Conservation (phyloP, 1,140 invertebrate genomes). For the Scylla paramamosain region DNA sequence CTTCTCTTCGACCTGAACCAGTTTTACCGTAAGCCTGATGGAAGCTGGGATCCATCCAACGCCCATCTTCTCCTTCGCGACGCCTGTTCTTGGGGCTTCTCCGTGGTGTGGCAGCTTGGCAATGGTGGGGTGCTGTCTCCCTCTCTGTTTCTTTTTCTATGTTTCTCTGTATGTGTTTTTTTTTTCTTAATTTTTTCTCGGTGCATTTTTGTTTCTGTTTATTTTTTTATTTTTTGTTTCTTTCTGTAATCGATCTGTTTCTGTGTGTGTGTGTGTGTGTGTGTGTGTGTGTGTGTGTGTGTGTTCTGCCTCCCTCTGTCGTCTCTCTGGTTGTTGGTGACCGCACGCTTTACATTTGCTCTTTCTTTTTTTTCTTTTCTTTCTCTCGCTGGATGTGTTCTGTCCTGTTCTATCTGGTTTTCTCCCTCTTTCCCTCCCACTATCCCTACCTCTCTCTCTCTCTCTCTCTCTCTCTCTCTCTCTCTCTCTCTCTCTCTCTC, state of each 20-base stretch:
- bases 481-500: neutral
- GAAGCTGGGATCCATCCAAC: neutral
- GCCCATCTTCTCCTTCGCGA: conserved; percentile 40
- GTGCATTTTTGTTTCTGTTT: neutral
- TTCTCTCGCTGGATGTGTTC: too few relatives aligned
- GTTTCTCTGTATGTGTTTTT: neutral
- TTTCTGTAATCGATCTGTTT: neutral
- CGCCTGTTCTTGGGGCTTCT: conserved; percentile 1
- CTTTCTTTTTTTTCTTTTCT: too few relatives aligned
- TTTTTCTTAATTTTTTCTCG: too few relatives aligned
- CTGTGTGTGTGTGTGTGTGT: too few relatives aligned
- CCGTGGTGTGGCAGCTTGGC: conserved; percentile 25
- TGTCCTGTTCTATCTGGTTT: too few relatives aligned
- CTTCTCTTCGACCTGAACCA: conserved; percentile 62
- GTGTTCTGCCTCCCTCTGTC: too few relatives aligned
- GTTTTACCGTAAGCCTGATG: conserved; percentile 38
- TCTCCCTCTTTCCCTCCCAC: too few relatives aligned
- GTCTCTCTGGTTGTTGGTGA: too few relatives aligned
- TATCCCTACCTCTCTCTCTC: neutral
- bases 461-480: neutral
- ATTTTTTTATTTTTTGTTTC: conserved; percentile 24
- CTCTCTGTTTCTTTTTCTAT: neutral
- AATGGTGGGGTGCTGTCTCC: conserved; percentile 6
- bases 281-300: too few relatives aligned
- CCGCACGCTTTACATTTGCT: too few relatives aligned